Evolutionary conservation across 2,888 invertebrate genomes (phyloP).

Genomic region (Caenorhabditis macrosperma): DNA sequence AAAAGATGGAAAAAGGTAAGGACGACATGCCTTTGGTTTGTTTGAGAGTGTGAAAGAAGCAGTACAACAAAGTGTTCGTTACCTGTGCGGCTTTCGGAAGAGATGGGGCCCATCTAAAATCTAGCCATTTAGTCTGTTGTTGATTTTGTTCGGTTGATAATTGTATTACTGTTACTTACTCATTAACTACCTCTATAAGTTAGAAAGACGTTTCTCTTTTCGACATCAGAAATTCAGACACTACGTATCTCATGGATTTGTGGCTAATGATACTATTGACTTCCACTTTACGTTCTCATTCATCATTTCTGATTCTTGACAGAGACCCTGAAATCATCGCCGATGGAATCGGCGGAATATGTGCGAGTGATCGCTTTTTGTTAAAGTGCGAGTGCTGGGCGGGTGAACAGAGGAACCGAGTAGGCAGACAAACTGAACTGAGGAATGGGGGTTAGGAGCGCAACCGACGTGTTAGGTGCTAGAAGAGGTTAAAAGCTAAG

Average conservation of each 20-base stretch:
- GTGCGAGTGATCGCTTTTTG: conserved; percentile 22
- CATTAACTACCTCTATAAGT: too few relatives aligned
- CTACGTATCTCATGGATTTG: background rate
- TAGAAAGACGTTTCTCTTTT: too few relatives aligned
- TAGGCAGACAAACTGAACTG: background rate
- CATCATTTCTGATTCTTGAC: background rate
- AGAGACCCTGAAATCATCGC: conserved; percentile 15
- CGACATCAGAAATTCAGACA: too few relatives aligned
- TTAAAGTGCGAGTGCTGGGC: conserved; percentile 43
- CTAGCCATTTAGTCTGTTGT: background rate
- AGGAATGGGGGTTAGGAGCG: conserved; percentile 18
- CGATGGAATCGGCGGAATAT: background rate
- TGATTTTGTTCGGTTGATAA: too few relatives aligned
- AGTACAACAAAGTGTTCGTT: conserved; percentile 41
- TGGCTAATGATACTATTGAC: background rate
- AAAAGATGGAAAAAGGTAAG: conserved; percentile 6
- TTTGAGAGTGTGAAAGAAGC: conserved; percentile 16
- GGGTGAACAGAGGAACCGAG: conserved; percentile 38
- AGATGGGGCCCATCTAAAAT: background rate
- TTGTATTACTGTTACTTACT: background rate
- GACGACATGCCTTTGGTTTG: conserved; percentile 17
- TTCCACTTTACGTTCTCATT: background rate
- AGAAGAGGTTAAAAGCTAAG: conserved; percentile 29
- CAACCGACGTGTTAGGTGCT: conserved; percentile 16
- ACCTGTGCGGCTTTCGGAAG: conserved; percentile 35